Conservation (phyloP, 2,888 invertebrate species). For the Hydroisotoma schaefferi region DNA sequence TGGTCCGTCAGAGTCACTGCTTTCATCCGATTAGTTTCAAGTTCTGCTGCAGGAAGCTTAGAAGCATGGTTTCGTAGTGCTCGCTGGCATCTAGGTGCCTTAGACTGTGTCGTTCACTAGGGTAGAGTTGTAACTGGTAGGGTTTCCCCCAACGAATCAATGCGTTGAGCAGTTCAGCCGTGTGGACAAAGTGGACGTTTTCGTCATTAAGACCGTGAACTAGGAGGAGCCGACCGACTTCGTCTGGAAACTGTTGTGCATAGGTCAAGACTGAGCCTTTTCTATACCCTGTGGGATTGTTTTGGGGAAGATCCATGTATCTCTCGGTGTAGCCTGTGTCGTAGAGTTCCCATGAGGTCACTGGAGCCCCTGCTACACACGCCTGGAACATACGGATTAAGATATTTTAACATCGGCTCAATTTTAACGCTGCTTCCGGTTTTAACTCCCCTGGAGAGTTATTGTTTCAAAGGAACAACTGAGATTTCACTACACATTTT, state of each 20-base stretch:
- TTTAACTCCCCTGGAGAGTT: no score
- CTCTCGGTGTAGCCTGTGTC: conserved; percentile 99
- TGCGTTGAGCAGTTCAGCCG: conserved; percentile 82
- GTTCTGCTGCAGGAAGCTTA: conserved; percentile 84
- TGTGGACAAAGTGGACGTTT: conserved; percentile 98
- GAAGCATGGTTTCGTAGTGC: conserved; percentile 91
- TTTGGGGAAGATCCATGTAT: conserved; percentile 84
- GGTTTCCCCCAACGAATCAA: conserved; percentile 94
- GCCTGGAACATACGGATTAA: conserved; percentile 52
- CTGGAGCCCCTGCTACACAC: conserved; percentile 95
- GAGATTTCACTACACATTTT: no score
- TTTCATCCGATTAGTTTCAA: conserved; percentile 51
- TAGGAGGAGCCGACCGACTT: conserved; percentile 76
- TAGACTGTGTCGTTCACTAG: conserved; percentile 93
- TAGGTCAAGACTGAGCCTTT: conserved; percentile 80
- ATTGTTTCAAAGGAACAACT: no score
- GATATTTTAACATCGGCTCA: no score
- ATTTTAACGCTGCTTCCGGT: no score
- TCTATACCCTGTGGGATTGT: conserved; percentile 73
- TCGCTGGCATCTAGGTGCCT: conserved; percentile 89
- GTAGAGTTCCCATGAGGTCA: conserved; percentile 94
- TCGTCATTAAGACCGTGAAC: conserved; percentile 98
- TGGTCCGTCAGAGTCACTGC: neutral
- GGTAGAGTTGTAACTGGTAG: conserved; percentile 84
- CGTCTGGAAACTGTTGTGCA: conserved; percentile 83